Base-by-base conservation (phyloP, 1,140 invertebrate species). In the Coptotermes formosanus region DNA sequence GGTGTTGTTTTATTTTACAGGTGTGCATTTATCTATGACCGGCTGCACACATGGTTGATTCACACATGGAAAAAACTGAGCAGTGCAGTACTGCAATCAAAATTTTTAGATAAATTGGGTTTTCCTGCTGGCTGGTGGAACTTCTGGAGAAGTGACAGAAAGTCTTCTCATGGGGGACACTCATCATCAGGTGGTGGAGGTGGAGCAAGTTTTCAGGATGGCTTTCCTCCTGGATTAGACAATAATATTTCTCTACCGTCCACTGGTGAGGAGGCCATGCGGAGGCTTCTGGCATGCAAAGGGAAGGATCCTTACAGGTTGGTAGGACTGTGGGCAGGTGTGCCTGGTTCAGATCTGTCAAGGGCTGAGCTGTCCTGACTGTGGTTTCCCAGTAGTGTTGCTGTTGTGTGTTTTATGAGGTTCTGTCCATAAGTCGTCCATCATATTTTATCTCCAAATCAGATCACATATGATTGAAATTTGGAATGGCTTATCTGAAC, bases 211-310 rank as follows among this genome's bases (percentile, higher is more conserved):
- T 86, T 86, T 69, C 82, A 86, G 81, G 81, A 86, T 81, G 85
- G 85, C 75, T 86, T 86, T 48, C 86, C 86, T 12, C 52, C 82
- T 64, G 95, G 95, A 83, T 91, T 97, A 23, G 94, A 96, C 87
- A 91, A 93, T 87, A 97, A 97, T 90, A 97, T 97, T 89, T 93
- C 94, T 38, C 91, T 98, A 89, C 97, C 97, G 0, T 94, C 95
- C 38, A 98, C 96, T 84, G 97, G 97, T 52, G 97, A 98, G 89
- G 97, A 98, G 91, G 97, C 97, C 86, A 97, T 98, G 96, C 97
- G 97, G 90, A 93, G 97, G 89, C 92, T 98, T 86, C 91, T 98
- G 9, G 96, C 97, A 83, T 98, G 97, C 90, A 97, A 97, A 93
- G 97, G 97, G 88, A 98, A 98, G 92, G 97, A 98, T 92, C 97